These are phyloP conservation scores for Mythimna albipuncta DNA, from an alignment of 2,888 invertebrate genomes.

Conservation along the genomic window DNA sequence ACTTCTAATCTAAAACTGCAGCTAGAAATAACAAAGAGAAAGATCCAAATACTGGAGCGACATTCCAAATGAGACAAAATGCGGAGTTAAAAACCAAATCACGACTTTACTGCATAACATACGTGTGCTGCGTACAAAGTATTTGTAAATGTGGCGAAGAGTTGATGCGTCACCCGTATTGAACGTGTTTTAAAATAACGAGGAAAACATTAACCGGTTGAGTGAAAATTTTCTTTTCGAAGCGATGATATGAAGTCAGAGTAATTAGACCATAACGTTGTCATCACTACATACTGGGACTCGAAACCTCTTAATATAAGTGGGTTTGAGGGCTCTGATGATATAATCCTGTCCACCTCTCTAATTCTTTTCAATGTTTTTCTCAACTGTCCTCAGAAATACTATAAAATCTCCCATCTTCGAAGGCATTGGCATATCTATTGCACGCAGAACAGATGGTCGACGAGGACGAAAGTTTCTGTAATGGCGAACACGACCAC, in stretches of 20 bases:
- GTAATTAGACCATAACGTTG: neutral
- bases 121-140: constrained; percentile 37
- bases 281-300: too few species aligned
- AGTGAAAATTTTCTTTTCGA: neutral
- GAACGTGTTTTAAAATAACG: constrained; percentile 2
- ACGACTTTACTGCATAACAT: constrained; percentile 41
- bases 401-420: too few species aligned
- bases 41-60: constrained; percentile 26
- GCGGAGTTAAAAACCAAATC: constrained; percentile 34
- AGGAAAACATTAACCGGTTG: neutral
- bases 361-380: too few species aligned
- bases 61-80: constrained; percentile 37
- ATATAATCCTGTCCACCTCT: too few species aligned
- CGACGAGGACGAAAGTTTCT: too few species aligned
- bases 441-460: too few species aligned
- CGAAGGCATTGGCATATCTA: too few species aligned
- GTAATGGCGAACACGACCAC: too few species aligned
- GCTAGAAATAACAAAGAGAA: constrained; percentile 28
- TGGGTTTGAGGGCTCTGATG: too few species aligned
- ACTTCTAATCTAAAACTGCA: neutral
- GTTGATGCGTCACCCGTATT: constrained; percentile 36
- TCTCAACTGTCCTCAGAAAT: too few species aligned
- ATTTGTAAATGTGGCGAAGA: constrained; percentile 5
- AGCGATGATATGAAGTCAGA: neutral
- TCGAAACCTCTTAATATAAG: too few species aligned